A percentile compares a stretch with the other conserved stretches of the same genome.
phyloP scores from a whole-genome alignment of 2,797 vertebrate genomes.

The Typhlichthys eigenmanni region DNA sequence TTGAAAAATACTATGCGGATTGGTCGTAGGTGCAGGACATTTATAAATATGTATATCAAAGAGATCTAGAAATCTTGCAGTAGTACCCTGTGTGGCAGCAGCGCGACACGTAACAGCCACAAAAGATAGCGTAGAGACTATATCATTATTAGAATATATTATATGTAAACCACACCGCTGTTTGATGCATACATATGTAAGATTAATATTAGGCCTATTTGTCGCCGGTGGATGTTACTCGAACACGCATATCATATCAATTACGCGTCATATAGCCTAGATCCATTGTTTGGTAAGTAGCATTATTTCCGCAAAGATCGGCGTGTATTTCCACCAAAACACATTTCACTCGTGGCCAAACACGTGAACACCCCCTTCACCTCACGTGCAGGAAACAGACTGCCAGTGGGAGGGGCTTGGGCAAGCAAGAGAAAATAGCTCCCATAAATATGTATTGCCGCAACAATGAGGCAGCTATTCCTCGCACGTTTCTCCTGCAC shows the following conservation, averaged over 20 bases:
- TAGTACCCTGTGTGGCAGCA: background rate
- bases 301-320: background rate
- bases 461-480: no score
- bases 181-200: no score
- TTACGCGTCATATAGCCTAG: background rate
- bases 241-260: no score
- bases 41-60: conserved; percentile 16
- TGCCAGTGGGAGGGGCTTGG: conserved; percentile 52
- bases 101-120: background rate
- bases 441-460: no score
- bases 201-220: no score
- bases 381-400: conserved; percentile 62
- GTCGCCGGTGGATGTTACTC: no score
- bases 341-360: conserved; percentile 57
- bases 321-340: background rate
- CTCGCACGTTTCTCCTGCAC: no score
- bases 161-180: no score
- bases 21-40: conserved; percentile 28
- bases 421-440: conserved; percentile 30
- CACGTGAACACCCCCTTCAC: conserved; percentile 53
- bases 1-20: conserved; percentile 40
- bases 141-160: no score
- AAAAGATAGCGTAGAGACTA: no score
- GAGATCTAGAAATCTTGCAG: background rate
- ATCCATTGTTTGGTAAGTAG: background rate